Base-by-base conservation (phyloP, 2,797 vertebrate genomes). In the Triplophysa bombifrons region DNA sequence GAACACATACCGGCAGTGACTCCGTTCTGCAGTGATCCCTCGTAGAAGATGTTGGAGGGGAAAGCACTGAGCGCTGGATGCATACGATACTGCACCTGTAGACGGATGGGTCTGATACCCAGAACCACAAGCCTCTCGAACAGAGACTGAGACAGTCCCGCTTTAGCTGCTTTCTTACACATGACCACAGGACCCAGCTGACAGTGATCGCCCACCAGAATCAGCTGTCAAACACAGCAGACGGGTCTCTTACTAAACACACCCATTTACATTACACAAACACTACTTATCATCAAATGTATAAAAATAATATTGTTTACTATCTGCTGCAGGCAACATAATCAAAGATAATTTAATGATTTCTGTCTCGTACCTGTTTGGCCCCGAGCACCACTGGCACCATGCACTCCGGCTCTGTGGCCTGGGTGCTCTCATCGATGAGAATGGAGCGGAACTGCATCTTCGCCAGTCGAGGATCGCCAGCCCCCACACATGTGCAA, bases 381-480 rank as follows among this genome's bases (percentile, higher is more conserved):
- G 97, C 98, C 72, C 98, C 98, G 2, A 99, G 93, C 4, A 99
- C 98, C 16, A 99, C 98, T 0, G 98, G 98, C 53, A 99, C 98
- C 97, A 99, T 99, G 80, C 98, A 99, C 88, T 99, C 98, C 0
- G 98, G 98, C 87, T 99, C 98, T 0, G 98, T 99, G 83, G 98
- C 98, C 90, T 99, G 98, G 0, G 98, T 99, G 92, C 98, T 99
- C 82, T 99, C 98, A 3, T 99, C 98, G 0, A 99, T 99, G 67
- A 99, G 89, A 83, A 99, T 99, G 87, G 98, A 99, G 58, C 98
- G 96, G 87, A 99, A 99, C 88, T 99, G 98, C 98, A 99, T 99
- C 89, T 99, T 99, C 63, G 98, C 98, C 25, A 99, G 92, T 0
- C 98, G 91, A 0, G 98, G 98, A 58, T 99, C 98, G 0, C 98